Evolutionary conservation across 2,113 vertebrate genomes (phyloP), one percentile per base, ranked within the genome.

Genomic region (Ia io): DNA sequence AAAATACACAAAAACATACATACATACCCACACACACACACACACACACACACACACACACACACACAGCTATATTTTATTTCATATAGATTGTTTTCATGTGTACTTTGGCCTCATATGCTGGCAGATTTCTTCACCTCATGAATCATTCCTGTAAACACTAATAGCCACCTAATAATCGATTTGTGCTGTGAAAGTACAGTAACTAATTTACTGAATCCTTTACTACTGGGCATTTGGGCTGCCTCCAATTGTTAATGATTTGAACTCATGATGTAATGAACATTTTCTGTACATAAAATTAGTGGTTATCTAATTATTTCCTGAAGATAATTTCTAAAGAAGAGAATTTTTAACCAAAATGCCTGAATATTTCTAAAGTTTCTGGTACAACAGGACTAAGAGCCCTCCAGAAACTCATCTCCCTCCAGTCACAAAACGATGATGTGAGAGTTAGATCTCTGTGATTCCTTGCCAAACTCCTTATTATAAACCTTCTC

Each of bases 161-260:
- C 42, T 63, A 78, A 86, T 7, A 73, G 63, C 14, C 78, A 23
- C 56, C 91, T 84, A 49, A 79, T 25, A 80, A 32, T 40, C 35
- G 11, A 47, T 1, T 1, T 76, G 40, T 84, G 59, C 32, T 88
- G 16, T n/a, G 11, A 37, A 82, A 79, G 20, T 69, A n/a, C 49
- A 86, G 32, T 94, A 67, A 82, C 65, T 91, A 14, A 82, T 65
- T 80, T 77, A 91, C 44, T 93, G 85, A 93, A 82, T 94, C 3
- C n/a, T 84, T 44, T 93, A 53, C 35, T 88, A n/a, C 16, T 93
- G 17, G 30, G 40, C 22, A 88, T 84, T 84, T 59, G 18, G 61
- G 56, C 28, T 80, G 23, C 67, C 84, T 91, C n/a, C 28, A 89
- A 51, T 16, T 32, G 40, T 78, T 90, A 79, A 80, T 80, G 82